A percentile compares a stretch with the other conserved stretches of the same genome.
These are phyloP conservation scores for Okapia johnstoni DNA, from an alignment of 2,113 vertebrate genomes.

Conservation along the genomic window DNA sequence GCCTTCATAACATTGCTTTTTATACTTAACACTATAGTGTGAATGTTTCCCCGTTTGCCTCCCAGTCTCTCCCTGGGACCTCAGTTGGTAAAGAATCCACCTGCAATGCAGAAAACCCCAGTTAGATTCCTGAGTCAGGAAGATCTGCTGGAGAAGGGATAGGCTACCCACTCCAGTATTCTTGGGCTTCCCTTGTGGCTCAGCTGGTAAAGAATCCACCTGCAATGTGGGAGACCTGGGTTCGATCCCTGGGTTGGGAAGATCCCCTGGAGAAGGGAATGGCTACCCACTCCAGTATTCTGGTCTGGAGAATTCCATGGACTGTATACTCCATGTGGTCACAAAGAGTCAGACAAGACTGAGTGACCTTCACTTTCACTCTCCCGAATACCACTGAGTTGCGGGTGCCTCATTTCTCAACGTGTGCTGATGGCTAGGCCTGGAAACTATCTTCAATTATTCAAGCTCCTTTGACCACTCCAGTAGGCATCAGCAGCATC, in stretches of 20 bases:
- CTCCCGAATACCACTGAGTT: neutral
- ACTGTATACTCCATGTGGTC: neutral
- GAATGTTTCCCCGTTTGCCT: neutral
- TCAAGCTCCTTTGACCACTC: fast-evolving
- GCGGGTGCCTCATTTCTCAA: neutral
- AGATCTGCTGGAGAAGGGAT: neutral
- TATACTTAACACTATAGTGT: neutral
- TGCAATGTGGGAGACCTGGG: neutral
- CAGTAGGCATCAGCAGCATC: neutral
- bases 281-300: neutral
- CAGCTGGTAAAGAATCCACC: neutral
- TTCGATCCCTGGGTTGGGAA: neutral
- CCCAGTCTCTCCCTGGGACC: too few species aligned
- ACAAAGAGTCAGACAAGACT: neutral
- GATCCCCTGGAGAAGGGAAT: neutral
- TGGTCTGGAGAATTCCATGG: neutral
- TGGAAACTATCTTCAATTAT: neutral
- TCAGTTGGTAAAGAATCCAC: neutral
- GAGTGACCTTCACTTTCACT: neutral
- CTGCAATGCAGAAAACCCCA: neutral
- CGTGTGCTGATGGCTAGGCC: fast-evolving
- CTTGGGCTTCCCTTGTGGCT: neutral
- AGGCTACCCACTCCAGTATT: neutral
- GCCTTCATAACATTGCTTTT: neutral
- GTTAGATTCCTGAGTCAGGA: neutral